Conservation (phyloP, 2,888 invertebrate genomes). For the Exocentrus adspersus region DNA sequence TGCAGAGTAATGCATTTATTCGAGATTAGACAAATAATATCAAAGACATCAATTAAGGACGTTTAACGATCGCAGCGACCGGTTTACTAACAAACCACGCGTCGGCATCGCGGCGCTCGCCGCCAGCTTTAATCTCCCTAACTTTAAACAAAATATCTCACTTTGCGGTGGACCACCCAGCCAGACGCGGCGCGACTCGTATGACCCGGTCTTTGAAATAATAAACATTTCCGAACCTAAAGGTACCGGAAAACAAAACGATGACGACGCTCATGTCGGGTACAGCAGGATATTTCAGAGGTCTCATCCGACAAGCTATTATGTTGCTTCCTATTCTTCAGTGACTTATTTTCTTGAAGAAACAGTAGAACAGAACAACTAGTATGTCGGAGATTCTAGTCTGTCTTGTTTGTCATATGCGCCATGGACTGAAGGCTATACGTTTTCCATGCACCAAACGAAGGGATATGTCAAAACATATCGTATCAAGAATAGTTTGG, state of each 20-base stretch:
- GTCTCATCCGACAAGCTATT: too few relatives aligned
- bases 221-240: slow-evolving; percentile 26
- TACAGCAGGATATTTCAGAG: slow-evolving; percentile 6
- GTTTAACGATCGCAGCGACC: slow-evolving; percentile 22
- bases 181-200: slow-evolving; percentile 25
- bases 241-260: slow-evolving; percentile 27
- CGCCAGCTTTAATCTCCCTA: slow-evolving; percentile 40
- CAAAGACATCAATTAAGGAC: slow-evolving; percentile 25
- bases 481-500: too few relatives aligned
- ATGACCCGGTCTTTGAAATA: slow-evolving; percentile 27
- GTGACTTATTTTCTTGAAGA: too few relatives aligned
- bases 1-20: background rate
- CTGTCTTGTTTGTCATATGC: too few relatives aligned
- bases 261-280: slow-evolving; percentile 10
- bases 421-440: too few relatives aligned
- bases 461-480: too few relatives aligned
- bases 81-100: slow-evolving; percentile 26
- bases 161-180: slow-evolving; percentile 47
- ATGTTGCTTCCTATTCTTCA: too few relatives aligned
- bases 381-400: too few relatives aligned
- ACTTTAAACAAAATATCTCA: slow-evolving; percentile 48
- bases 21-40: slow-evolving; percentile 9
- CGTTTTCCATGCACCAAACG: too few relatives aligned
- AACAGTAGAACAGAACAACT: too few relatives aligned
- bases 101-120: slow-evolving; percentile 27